Base-by-base conservation (phyloP, 35 echinoderm and acorn worm species). In the Apostichopus californicus region DNA sequence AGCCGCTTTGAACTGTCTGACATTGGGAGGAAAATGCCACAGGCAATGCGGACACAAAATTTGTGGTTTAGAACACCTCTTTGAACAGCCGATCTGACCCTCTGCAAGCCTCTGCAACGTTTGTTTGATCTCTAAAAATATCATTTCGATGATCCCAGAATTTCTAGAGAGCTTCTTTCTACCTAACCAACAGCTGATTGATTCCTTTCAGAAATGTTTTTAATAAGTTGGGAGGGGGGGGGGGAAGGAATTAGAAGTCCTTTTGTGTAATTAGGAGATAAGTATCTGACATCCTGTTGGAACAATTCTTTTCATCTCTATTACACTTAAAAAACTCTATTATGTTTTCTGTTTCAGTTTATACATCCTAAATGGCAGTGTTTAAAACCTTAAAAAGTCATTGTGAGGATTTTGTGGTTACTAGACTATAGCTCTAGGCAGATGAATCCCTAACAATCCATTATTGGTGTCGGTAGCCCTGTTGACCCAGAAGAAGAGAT, bases 201-300 rank as follows among this genome's bases (percentile, higher is more conserved):
- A 22, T n/a, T 18, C 21, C 71, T 68, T 75, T n/a, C 21, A 75
- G 14, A 75, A 75, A 75, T 22, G 34, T 46, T 46, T 46, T 46
- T 46, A 46, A 46, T 46, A 46, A 46, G 1, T 46, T 4, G 34
- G 0, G 34, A 2, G 34, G 28, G 6, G 71, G 15, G 71, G 4
- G 71, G 71, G 71, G 12, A n/a, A n/a, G n/a, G n/a, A n/a, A 75
- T 18, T 4, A 75, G 17, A 75, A 75, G 71, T 20, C 71, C 57
- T 8, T 59, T 10, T 85, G 14, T 85, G 81, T 83, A 56, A 83
- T 83, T 83, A 55, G 13, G 55, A 85, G 81, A 58, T 85, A 85
- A 85, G 81, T 54, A 85, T 17, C 56, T n/a, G 6, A 85, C 81
- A 85, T 85, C 81, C 81, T 85, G 81, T 85, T 59, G 55, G 57